Conservation (phyloP, 2,888 invertebrate species). For the Acrobasis repandana region DNA sequence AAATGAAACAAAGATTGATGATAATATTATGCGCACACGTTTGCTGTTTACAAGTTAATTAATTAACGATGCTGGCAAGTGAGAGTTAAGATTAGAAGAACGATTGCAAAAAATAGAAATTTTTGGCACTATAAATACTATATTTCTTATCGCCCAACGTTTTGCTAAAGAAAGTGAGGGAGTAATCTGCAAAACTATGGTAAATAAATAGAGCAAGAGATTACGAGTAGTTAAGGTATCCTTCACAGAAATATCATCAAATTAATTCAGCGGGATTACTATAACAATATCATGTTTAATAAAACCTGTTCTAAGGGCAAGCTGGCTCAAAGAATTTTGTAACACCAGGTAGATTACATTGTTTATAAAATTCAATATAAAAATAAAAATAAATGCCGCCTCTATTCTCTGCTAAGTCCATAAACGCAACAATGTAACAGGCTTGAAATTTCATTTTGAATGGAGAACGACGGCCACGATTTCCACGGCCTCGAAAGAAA, state of each 20-base stretch:
- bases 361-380: neutral
- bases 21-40: neutral
- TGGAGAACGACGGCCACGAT: slow-evolving; percentile 40
- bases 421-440: slow-evolving; percentile 23
- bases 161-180: too few relatives aligned
- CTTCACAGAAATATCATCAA: neutral
- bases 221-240: neutral
- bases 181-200: too few relatives aligned
- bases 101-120: neutral
- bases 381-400: slow-evolving; percentile 23
- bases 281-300: too few relatives aligned
- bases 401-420: slow-evolving; percentile 22
- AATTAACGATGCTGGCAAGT: slow-evolving; percentile 4
- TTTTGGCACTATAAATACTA: neutral
- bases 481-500: slow-evolving; percentile 41
- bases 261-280: too few relatives aligned
- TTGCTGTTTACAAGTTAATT: neutral
- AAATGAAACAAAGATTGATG: neutral
- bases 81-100: neutral
- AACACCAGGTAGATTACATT: too few relatives aligned
- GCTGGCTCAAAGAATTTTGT: too few relatives aligned
- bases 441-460: slow-evolving; percentile 51
- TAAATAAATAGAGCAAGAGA: too few relatives aligned
- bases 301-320: too few relatives aligned
- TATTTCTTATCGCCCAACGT: neutral